These are phyloP conservation scores for Chamaea fasciata DNA, from an alignment of 2,113 vertebrate genomes.

Conservation along the genomic window DNA sequence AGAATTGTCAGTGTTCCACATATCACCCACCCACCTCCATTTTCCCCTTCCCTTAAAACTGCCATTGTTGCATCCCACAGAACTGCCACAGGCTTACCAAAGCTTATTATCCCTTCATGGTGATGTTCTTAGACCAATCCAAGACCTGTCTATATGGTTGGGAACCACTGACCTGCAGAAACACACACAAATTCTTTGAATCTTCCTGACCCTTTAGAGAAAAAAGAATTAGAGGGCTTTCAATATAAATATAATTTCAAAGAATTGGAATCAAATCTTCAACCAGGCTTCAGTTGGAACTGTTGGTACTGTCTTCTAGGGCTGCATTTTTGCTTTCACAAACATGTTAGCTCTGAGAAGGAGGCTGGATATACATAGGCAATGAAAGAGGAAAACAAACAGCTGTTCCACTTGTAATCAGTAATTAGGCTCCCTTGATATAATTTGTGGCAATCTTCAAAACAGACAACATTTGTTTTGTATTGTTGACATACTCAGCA, in stretches of 20 bases:
- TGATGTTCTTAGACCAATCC: not conserved
- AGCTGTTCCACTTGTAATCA: conserved; percentile 7
- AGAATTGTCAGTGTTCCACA: not conserved
- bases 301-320: not conserved
- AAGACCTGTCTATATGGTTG: not conserved
- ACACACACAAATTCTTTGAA: not conserved
- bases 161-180: not conserved
- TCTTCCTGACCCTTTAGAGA: not conserved
- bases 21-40: not conserved
- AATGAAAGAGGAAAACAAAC: not conserved
- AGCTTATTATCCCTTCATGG: not conserved
- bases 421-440: not conserved
- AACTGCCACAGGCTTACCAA: not conserved
- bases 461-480: not conserved
- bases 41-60: not conserved
- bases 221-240: not conserved
- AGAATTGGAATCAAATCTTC: not conserved
- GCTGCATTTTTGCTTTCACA: not conserved
- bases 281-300: not conserved
- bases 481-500: not conserved
- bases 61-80: not conserved
- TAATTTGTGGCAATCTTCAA: not conserved
- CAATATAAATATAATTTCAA: not conserved
- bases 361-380: not conserved
- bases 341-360: not conserved